phyloP scores from a whole-genome alignment of 2,797 vertebrate genomes.

The Leuciscus waleckii region DNA sequence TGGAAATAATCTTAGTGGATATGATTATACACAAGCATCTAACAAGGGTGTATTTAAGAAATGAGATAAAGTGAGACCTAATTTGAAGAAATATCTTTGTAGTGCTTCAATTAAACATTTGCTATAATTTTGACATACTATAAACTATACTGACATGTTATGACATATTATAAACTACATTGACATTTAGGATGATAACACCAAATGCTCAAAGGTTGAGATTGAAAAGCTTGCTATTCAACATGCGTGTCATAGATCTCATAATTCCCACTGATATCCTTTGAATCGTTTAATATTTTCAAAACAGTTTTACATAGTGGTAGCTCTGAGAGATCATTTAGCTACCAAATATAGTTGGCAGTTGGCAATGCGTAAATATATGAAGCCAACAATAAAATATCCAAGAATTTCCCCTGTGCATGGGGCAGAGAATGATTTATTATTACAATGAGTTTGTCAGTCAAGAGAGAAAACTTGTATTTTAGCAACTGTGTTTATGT shows the following conservation, averaged over 20 bases:
- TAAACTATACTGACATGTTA: neutral
- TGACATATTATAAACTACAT: neutral
- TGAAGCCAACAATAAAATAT: neutral
- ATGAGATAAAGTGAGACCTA: neutral
- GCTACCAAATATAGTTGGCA: neutral
- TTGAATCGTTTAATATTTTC: neutral
- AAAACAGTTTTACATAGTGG: neutral
- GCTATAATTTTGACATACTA: neutral
- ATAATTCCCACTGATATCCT: neutral
- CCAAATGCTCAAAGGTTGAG: neutral
- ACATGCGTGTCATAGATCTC: neutral
- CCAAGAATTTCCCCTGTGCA: neutral
- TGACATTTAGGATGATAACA: neutral
- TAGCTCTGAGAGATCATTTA: neutral
- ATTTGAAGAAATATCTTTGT: neutral
- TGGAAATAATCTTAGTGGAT: neutral
- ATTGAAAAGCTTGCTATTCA: neutral
- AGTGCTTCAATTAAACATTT: neutral
- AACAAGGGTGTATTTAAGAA: neutral
- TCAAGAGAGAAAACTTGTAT: neutral
- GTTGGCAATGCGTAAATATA: neutral
- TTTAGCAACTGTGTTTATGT: neutral
- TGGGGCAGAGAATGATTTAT: neutral
- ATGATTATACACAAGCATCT: neutral
- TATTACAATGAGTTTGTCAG: neutral